A percentile compares a stretch with the other conserved stretches of the same genome.
Conservation (phyloP, 1,140 invertebrate species). For the Orius insidiosus region DNA sequence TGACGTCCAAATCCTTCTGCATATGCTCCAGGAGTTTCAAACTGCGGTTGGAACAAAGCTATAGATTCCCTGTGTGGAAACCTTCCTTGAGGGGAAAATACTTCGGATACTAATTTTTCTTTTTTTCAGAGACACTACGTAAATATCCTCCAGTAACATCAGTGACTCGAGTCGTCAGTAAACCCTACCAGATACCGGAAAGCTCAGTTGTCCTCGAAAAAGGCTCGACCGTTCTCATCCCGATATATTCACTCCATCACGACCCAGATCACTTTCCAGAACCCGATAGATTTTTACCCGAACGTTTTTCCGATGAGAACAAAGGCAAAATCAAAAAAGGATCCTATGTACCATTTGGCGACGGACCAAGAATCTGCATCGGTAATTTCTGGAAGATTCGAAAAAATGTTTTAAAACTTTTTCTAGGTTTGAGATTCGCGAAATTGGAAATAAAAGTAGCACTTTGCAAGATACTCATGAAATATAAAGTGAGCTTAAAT, state of each 20-base stretch:
- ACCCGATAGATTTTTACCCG: slow-evolving; percentile 26
- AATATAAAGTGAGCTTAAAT: slow-evolving; percentile 30
- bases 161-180: slow-evolving; percentile 29
- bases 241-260: slow-evolving; percentile 27
- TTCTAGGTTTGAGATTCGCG: slow-evolving; percentile 21
- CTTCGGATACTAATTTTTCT: background rate
- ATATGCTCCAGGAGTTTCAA: no score
- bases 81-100: background rate
- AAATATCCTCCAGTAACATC: slow-evolving; percentile 31
- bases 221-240: slow-evolving; percentile 24
- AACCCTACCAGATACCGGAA: slow-evolving; percentile 24
- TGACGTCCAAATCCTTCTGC: no score
- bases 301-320: slow-evolving; percentile 22
- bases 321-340: slow-evolving; percentile 21
- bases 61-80: no score
- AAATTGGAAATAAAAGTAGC: slow-evolving; percentile 26
- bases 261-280: slow-evolving; percentile 25
- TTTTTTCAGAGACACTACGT: slow-evolving; percentile 32
- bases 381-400: slow-evolving; percentile 24
- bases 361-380: slow-evolving; percentile 43
- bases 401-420: background rate
- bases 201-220: slow-evolving; percentile 12
- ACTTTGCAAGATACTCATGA: slow-evolving; percentile 21
- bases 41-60: no score
- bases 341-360: slow-evolving; percentile 38